Evolutionary conservation across 1,140 invertebrate species (phyloP).

Genomic region (Zaprionus ghesquierei): DNA sequence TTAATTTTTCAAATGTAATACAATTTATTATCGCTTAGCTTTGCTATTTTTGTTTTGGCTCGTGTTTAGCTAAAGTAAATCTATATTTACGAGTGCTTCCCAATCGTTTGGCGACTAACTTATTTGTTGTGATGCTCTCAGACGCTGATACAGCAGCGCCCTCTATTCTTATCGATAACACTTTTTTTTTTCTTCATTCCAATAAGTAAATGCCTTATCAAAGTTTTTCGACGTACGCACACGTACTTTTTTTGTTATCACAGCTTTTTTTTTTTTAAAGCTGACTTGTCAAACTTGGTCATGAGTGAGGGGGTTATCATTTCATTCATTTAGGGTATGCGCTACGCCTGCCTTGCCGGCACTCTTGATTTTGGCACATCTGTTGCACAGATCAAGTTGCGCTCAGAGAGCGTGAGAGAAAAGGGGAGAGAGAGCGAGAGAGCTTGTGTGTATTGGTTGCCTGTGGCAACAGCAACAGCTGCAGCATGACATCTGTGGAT

Average conservation of each 20-base stretch:
- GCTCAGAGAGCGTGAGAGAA: not conserved
- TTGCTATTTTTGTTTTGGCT: not conserved
- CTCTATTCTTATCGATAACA: constrained; percentile 22
- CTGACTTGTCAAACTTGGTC: constrained; percentile 17
- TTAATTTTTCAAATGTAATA: not conserved
- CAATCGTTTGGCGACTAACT: constrained; percentile 18
- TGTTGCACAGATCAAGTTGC: constrained; percentile 18
- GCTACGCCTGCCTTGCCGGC: not conserved
- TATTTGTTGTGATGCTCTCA: constrained; percentile 17
- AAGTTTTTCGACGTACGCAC: constrained; percentile 3
- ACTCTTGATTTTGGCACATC: constrained; percentile 27
- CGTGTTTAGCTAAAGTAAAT: not conserved
- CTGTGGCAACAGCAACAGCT: constrained; percentile 27
- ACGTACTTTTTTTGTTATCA: constrained; percentile 34
- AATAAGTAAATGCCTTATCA: constrained; percentile 27
- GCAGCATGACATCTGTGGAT: constrained; percentile 35
- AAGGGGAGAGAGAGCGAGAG: not conserved
- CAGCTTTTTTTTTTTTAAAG: not conserved
- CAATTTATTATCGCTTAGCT: not conserved
- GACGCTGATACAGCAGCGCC: constrained; percentile 1
- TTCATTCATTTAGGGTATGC: constrained; percentile 19
- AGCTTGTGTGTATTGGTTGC: not conserved
- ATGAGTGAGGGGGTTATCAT: constrained; percentile 19
- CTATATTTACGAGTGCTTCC: not conserved
- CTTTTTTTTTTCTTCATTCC: constrained; percentile 8